A percentile compares a stretch with the other conserved stretches of the same genome.
Conservation (phyloP, 2,113 vertebrate genomes). For the Phyllostomus hastatus region DNA sequence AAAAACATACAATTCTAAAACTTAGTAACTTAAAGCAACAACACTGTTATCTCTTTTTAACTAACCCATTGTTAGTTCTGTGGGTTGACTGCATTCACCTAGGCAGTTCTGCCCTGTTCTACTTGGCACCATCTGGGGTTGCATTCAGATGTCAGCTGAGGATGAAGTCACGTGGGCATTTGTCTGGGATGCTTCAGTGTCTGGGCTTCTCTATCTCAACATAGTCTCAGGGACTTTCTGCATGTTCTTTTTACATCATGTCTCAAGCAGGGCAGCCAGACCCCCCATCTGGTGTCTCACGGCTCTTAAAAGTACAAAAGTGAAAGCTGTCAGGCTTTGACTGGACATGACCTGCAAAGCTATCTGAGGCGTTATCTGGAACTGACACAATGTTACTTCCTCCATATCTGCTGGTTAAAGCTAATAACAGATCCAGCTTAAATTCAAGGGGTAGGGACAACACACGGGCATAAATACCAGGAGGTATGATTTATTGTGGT, state of each 20-base stretch:
- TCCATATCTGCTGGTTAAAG: background rate
- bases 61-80: background rate
- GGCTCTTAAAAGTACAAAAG: background rate
- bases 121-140: background rate
- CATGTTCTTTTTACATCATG: background rate
- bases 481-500: background rate
- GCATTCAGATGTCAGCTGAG: background rate
- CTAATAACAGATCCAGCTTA: background rate
- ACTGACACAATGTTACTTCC: background rate
- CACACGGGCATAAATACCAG: background rate
- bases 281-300: background rate
- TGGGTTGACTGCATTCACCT: background rate
- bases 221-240: background rate
- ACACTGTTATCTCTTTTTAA: background rate
- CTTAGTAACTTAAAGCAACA: background rate
- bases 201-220: background rate
- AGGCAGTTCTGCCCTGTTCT: background rate
- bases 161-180: background rate
- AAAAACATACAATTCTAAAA: background rate
- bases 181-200: background rate
- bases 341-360: background rate
- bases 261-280: background rate
- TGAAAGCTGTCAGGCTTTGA: background rate
- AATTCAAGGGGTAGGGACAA: background rate
- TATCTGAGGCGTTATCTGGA: background rate